These are phyloP conservation scores for Spheniscus mendiculus DNA, from an alignment of 2,113 vertebrate species.

Conservation along the genomic window DNA sequence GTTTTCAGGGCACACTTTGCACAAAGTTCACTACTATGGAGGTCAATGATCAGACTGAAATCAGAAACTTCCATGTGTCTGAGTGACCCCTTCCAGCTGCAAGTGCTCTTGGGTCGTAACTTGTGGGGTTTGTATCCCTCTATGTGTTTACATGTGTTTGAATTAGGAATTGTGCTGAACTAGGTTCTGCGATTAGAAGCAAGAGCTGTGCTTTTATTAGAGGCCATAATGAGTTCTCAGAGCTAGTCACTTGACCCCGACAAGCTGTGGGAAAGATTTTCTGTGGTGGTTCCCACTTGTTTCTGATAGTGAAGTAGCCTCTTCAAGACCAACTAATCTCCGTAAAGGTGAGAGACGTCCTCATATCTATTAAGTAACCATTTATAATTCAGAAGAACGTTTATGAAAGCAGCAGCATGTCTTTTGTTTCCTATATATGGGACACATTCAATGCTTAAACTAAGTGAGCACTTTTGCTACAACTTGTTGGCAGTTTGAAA, in stretches of 20 bases:
- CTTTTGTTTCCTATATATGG: conserved; percentile 5
- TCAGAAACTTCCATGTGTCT: background rate
- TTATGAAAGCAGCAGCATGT: background rate
- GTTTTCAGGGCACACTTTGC: background rate
- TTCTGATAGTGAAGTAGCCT: conserved; percentile 21
- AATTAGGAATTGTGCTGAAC: conserved; percentile 4
- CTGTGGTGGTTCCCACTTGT: conserved; percentile 22
- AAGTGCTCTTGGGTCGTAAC: background rate
- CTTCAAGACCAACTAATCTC: conserved; percentile 15
- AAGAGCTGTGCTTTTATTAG: conserved; percentile 43
- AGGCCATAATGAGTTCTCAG: conserved; percentile 19
- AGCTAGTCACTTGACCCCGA: background rate
- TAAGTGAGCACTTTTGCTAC: background rate
- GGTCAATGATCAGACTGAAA: background rate
- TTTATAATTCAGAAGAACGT: conserved; percentile 5
- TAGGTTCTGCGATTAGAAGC: background rate
- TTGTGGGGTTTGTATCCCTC: background rate
- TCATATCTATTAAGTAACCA: background rate
- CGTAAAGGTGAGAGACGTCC: conserved; percentile 3
- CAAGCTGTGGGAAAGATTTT: conserved; percentile 47
- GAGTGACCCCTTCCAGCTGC: background rate
- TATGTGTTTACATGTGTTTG: conserved; percentile 9
- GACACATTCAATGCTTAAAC: background rate
- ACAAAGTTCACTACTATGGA: background rate
- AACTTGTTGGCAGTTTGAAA: background rate